These are phyloP conservation scores for Percopsis omiscomaycus DNA, from an alignment of 2,797 vertebrate species.

Conservation along the genomic window DNA sequence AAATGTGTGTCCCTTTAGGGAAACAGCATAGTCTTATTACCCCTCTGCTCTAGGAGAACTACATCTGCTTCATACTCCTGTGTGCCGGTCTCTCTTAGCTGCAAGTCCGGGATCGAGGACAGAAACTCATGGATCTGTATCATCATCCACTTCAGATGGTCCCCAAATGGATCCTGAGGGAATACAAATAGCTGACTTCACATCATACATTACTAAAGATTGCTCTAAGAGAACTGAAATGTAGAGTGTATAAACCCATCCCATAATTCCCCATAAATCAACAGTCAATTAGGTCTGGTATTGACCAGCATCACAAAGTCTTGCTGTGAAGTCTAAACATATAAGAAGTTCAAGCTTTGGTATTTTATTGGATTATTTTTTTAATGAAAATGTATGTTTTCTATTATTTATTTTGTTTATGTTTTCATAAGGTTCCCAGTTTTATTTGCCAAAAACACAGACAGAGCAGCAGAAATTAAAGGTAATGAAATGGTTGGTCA, in stretches of 20 bases:
- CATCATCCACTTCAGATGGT: constrained; percentile 85
- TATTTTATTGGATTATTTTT: too few relatives aligned
- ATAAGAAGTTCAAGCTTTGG: too few relatives aligned
- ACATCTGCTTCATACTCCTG: constrained; percentile 88
- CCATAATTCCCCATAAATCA: too few relatives aligned
- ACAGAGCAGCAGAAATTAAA: too few relatives aligned
- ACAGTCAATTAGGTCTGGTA: too few relatives aligned
- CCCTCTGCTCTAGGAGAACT: constrained; percentile 79
- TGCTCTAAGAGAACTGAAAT: background rate
- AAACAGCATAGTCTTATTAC: constrained; percentile 53
- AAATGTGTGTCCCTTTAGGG: background rate
- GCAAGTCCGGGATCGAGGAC: constrained; percentile 16
- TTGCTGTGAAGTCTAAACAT: too few relatives aligned
- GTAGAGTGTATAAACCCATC: background rate
- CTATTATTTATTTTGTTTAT: too few relatives aligned
- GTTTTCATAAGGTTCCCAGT: too few relatives aligned
- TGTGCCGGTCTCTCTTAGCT: constrained; percentile 76
- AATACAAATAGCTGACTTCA: background rate
- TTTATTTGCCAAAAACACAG: too few relatives aligned
- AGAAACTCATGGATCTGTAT: constrained; percentile 78
- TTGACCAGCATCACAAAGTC: too few relatives aligned
- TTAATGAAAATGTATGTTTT: too few relatives aligned
- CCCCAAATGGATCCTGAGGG: constrained; percentile 87
- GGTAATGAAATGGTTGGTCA: too few relatives aligned
- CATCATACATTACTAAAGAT: background rate